Conservation (phyloP, 2,113 vertebrate species). For the Callaeas wilsoni region DNA sequence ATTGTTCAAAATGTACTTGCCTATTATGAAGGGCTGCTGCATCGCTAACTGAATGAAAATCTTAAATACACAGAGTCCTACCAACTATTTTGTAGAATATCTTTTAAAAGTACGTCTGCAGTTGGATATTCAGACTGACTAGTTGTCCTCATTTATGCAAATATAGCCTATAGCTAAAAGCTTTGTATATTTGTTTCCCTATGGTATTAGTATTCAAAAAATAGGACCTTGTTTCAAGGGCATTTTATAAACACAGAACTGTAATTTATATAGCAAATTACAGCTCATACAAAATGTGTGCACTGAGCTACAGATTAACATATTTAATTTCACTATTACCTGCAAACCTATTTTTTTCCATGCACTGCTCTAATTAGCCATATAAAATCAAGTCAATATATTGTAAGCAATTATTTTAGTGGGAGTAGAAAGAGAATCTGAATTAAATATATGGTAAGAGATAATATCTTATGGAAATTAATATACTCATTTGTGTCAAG, state of each 20-base stretch:
- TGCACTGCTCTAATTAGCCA: conserved; percentile 78
- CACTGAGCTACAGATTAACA: conserved; percentile 80
- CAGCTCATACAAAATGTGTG: conserved; percentile 77
- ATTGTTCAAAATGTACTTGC: conserved; percentile 65
- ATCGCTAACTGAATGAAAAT: conserved; percentile 59
- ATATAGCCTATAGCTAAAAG: conserved; percentile 75
- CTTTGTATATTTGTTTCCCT: conserved; percentile 73
- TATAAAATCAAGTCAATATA: conserved; percentile 76
- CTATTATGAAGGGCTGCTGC: conserved; percentile 41
- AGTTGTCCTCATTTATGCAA: conserved; percentile 72
- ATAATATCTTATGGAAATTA: conserved; percentile 77
- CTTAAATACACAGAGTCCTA: conserved; percentile 56
- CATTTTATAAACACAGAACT: conserved; percentile 74
- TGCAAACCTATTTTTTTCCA: conserved; percentile 78
- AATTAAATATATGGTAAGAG: conserved; percentile 77
- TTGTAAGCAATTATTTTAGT: conserved; percentile 79
- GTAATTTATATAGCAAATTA: conserved; percentile 82
- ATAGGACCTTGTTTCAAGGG: conserved; percentile 74
- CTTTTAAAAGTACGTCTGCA: conserved; percentile 56
- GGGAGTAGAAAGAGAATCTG: conserved; percentile 72
- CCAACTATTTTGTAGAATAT: conserved; percentile 43
- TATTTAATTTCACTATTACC: conserved; percentile 86
- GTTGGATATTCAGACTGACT: conserved; percentile 44
- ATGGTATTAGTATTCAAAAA: conserved; percentile 70
- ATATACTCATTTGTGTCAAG: conserved; percentile 73